Evolutionary conservation across 1,140 invertebrate species (phyloP).

Genomic region (Gonatopus flavifemur): DNA sequence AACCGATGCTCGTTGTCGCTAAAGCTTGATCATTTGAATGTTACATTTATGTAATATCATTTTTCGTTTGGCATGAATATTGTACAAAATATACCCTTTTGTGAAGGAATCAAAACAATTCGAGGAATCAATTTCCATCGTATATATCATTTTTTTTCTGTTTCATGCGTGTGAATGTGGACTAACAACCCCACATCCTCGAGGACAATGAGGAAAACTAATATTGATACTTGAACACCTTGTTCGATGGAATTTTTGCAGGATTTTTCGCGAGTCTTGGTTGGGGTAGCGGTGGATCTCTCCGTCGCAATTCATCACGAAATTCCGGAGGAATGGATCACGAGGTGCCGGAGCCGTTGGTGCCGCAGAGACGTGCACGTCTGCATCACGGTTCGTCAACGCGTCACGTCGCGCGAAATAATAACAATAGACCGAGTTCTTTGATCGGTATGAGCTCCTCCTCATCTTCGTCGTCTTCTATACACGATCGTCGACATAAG

Average conservation of each 20-base stretch:
- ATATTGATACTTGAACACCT: constrained; percentile 17
- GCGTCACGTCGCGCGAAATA: constrained; percentile 34
- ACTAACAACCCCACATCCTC: too few relatives aligned
- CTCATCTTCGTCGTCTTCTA: constrained; percentile 19
- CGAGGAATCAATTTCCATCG: too few relatives aligned
- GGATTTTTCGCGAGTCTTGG: constrained; percentile 50
- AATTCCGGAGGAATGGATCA: neutral
- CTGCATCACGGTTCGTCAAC: constrained; percentile 48
- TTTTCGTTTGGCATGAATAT: constrained; percentile 35
- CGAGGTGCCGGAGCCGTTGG: constrained; percentile 44
- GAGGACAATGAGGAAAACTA: too few relatives aligned
- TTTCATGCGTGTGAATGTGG: too few relatives aligned
- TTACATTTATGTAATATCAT: too few relatives aligned
- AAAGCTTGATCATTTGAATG: constrained; percentile 55
- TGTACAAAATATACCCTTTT: too few relatives aligned
- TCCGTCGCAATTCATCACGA: constrained; percentile 9
- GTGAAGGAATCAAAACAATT: too few relatives aligned
- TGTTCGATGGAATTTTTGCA: constrained; percentile 39
- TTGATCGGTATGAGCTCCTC: constrained; percentile 26
- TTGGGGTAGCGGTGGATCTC: constrained; percentile 29
- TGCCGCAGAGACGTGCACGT: constrained; percentile 48
- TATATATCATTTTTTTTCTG: too few relatives aligned
- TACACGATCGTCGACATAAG: constrained; percentile 51
- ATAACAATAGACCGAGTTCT: constrained; percentile 46
- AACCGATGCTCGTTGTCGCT: constrained; percentile 58